These are phyloP conservation scores for Scarus forsteni DNA, from an alignment of 2,797 vertebrate species.

Conservation along the genomic window DNA sequence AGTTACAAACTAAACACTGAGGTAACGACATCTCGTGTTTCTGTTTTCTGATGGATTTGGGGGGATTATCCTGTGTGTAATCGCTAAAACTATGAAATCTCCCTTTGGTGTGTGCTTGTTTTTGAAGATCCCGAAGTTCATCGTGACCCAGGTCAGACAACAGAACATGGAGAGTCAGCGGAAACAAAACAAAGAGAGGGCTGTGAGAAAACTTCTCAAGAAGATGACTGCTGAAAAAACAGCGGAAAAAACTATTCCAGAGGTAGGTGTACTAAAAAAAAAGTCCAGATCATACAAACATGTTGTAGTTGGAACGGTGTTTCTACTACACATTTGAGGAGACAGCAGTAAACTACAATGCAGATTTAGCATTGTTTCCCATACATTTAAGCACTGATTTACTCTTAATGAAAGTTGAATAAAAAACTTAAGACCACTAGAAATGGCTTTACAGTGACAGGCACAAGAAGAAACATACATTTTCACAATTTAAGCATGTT, in stretches of 20 bases:
- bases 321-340: too few relatives aligned
- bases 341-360: too few relatives aligned
- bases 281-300: not conserved
- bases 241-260: constrained; percentile 83
- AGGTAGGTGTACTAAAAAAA: constrained; percentile 77
- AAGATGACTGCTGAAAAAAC: constrained; percentile 93
- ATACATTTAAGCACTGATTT: too few relatives aligned
- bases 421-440: too few relatives aligned
- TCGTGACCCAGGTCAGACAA: constrained; percentile 94
- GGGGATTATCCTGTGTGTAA: constrained; percentile 3
- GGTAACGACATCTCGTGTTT: not conserved
- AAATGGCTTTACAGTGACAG: too few relatives aligned
- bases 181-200: constrained; percentile 89
- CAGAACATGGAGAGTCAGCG: constrained; percentile 91
- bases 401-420: too few relatives aligned
- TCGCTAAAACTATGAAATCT: not conserved
- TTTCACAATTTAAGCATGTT: too few relatives aligned
- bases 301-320: too few relatives aligned
- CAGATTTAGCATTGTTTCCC: too few relatives aligned
- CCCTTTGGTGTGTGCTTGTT: not conserved
- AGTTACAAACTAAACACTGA: not conserved
- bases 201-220: constrained; percentile 93
- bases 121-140: constrained; percentile 94
- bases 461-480: too few relatives aligned
- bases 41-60: not conserved